Conservation (phyloP, 37 sponge, comb jelly and placozoan genomes). For the Lycopodina hypogea region DNA sequence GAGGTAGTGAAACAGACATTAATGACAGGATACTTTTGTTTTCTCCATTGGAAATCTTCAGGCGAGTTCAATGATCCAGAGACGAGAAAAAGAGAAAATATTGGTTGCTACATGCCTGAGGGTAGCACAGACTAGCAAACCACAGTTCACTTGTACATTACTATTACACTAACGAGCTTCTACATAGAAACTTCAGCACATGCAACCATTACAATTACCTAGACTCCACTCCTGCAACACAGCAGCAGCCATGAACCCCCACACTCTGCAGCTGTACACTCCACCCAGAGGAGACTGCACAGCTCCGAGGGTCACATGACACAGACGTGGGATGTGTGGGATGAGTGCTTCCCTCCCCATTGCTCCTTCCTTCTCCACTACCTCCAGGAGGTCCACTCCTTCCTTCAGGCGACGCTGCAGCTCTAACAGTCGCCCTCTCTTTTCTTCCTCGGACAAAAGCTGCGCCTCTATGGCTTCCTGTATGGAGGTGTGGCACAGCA, state of each 20-base stretch:
- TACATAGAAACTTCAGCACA: too few relatives aligned
- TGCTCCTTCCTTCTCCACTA: neutral
- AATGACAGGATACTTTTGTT: too few relatives aligned
- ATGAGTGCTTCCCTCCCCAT: slow-evolving; percentile 10
- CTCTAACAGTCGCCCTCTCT: neutral
- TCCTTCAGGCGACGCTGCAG: slow-evolving; percentile 9
- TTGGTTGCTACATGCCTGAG: too few relatives aligned
- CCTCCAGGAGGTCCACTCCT: neutral
- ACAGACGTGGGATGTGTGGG: slow-evolving; percentile 17
- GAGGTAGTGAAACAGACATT: too few relatives aligned
- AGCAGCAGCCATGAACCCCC: slow-evolving; percentile 16
- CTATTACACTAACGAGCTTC: too few relatives aligned
- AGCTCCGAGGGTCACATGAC: slow-evolving; percentile 7
- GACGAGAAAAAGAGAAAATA: too few relatives aligned
- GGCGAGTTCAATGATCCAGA: too few relatives aligned
- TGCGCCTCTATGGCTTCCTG: slow-evolving; percentile 32
- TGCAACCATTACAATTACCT: too few relatives aligned
- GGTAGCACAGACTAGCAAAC: too few relatives aligned
- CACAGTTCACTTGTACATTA: too few relatives aligned
- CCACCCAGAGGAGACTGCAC: slow-evolving; percentile 25
- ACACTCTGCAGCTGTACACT: slow-evolving; percentile 23
- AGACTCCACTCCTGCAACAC: slow-evolving; percentile 33
- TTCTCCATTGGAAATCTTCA: too few relatives aligned
- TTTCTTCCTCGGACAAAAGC: slow-evolving; percentile 26
- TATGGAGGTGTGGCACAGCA: neutral